Percentiles rank a stretch among this genome's conserved stretches.
Conservation (phyloP, 2,888 invertebrate genomes). For the Entomobrya multifasciata region DNA sequence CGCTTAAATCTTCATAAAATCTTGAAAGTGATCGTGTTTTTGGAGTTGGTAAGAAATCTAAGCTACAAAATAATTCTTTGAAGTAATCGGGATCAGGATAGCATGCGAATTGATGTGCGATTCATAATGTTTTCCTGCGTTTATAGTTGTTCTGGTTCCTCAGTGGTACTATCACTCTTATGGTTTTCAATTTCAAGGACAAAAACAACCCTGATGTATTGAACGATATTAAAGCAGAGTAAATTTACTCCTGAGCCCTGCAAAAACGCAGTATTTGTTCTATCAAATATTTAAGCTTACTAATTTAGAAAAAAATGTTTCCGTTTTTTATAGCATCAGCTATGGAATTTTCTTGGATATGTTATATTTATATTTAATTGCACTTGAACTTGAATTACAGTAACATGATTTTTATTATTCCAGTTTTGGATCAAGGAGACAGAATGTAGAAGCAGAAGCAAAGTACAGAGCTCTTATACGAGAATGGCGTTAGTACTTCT, state of each 20-base stretch:
- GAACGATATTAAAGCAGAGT: conserved; percentile 54
- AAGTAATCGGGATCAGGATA: not conserved
- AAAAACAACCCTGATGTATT: not conserved
- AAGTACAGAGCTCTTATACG: conserved; percentile 23
- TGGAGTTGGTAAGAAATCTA: conserved; percentile 35
- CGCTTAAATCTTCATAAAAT: conserved; percentile 7
- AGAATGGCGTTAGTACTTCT: conserved; percentile 38
- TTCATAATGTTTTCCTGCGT: not conserved
- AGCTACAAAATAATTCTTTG: not conserved
- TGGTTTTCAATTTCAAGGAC: conserved; percentile 11
- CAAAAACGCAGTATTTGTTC: conserved; percentile 5
- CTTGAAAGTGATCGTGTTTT: not conserved
- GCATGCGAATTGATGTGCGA: no score
- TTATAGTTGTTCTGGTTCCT: conserved; percentile 48
- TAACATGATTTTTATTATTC: not conserved
- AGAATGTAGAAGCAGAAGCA: conserved; percentile 33
- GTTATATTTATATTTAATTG: no score
- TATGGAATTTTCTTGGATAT: no score
- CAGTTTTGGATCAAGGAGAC: conserved; percentile 29
- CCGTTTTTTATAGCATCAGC: no score
- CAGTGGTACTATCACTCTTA: not conserved
- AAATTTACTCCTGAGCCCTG: not conserved
- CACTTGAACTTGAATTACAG: no score
- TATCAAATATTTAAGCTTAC: not conserved
- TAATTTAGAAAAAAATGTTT: no score